Percentiles rank a stretch among this genome's conserved stretches.
These are phyloP conservation scores for Adela reaumurella DNA, from an alignment of 2,888 invertebrate genomes.

Conservation along the genomic window DNA sequence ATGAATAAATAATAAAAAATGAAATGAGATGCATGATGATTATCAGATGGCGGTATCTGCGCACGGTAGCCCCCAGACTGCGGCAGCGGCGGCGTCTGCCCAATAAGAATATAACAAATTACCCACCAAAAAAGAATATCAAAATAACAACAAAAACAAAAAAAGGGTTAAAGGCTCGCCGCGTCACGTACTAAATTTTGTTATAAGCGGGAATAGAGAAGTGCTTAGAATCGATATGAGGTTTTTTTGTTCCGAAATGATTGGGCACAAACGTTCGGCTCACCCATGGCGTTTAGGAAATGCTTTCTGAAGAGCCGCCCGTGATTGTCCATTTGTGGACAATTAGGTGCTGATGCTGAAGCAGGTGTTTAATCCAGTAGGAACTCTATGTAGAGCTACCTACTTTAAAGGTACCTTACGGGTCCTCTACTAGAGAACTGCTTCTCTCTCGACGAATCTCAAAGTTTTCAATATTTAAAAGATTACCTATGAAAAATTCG, in stretches of 20 bases:
- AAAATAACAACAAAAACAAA: background rate
- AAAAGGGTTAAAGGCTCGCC: background rate
- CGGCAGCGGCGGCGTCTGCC: background rate
- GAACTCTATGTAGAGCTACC: no score
- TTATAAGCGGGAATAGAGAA: background rate
- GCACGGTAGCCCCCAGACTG: no score
- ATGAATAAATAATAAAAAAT: no score
- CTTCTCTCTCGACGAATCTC: no score
- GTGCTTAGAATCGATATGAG: background rate
- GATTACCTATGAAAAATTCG: no score
- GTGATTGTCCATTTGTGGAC: slow-evolving; percentile 4
- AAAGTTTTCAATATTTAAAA: no score
- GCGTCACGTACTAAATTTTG: background rate
- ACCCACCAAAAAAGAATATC: background rate
- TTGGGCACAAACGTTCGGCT: background rate
- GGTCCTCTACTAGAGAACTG: no score
- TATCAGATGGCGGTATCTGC: background rate
- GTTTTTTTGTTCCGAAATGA: background rate
- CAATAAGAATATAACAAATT: background rate
- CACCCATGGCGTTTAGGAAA: background rate
- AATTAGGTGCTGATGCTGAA: slow-evolving; percentile 7
- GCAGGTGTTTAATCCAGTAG: no score
- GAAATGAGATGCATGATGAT: no score
- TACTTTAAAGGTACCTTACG: no score
- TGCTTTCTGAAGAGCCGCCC: background rate